Evolutionary conservation across 2,888 invertebrate genomes (phyloP), one percentile per base, ranked within the genome.

Genomic region (Unio delphinus): DNA sequence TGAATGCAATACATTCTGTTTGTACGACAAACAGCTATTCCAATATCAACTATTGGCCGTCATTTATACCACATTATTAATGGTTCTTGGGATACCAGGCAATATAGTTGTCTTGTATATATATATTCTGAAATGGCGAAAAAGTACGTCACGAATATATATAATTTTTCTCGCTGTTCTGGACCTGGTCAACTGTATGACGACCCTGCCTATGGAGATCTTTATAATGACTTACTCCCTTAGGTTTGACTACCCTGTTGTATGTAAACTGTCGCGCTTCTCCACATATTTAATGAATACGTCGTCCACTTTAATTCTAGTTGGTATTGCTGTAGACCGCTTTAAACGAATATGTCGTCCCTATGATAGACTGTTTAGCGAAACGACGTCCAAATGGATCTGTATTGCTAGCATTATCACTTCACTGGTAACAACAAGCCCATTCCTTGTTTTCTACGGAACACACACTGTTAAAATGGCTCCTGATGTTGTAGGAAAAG

Each of bases 341-440:
- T 83, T 80, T 61, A 74, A 77, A 55, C 72, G 83, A 26, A 81
- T 84, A n/a, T 84, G 83, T 69, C 70, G 76, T 61, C 83, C 83
- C 0, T 74, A 78, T 45, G 64, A 72, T 2, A 65, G 60, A 20
- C 70, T 73, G 15, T 80, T 85, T 64, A 80, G 79, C 30, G 72
- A 74, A 15, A 58, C 64, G 15, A 65, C 69, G n/a, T 82, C 83
- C 17, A 79, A 75, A 65, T 66, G 69, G 11, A 76, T 81, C n/a
- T 81, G 82, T 55, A 66, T 76, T 18, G 70, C 71, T 3, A 68
- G 78, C 18, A 69, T 84, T 18, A 18, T 76, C 1, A 55, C 75
- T 26, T 69, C 78, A 8, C 59, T 79, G n/a, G 30, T 67, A 30
- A 67, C 72, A 5, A 73, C 79, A 6, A 80, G 82, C 76, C 83